Evolutionary conservation across 2,113 vertebrate species (phyloP), one percentile per base, ranked within the genome.

Genomic region (Pungitius pungitius): DNA sequence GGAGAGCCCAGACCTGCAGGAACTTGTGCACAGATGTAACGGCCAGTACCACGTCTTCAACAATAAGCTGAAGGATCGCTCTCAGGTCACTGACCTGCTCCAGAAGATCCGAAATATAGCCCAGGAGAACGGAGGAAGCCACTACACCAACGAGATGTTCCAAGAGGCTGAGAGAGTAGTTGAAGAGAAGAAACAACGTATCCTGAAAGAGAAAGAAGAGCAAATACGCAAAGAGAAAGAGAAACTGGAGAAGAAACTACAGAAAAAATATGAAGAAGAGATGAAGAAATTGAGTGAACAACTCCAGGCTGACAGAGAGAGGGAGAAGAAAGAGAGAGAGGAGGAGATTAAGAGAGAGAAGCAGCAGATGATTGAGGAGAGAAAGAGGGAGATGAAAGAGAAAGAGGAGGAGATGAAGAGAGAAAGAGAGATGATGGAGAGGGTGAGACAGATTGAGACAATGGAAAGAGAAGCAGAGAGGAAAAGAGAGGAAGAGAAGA

Each of bases 11-110:
- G 72, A 58, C 11, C 52, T 65, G 42, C 61, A 58, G 22, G 61
- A 74, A 27, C 40, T 65, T 0, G 62, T 64, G 30, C 11, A 2
- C 42, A 47, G 22, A 39, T 74, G 72, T 66, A 49, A 74, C 9
- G 52, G 40, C 17, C 62, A 58, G 8, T 55, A 66, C 42, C 72
- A 65, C 9, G 62, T 74, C 42, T 75, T 75, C 40, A 74, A 73
- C 8, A 75, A 68, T 14, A 9, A 43, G 3, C 6, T 22, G 5
- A 4, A 33, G 4, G 45, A 54, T 69, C 26, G 3, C 10, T 30
- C 45, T 42, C 73, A 75, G 33, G 47, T 67, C 47, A n/a, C n/a
- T 39, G 64, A 67, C 33, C 47, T 67, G 33, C 33, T 67, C 33
- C 33, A 54, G 47, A 67, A 67, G 64, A 67, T 67, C 64, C 52